These are phyloP conservation scores for Poeciliopsis presidionis DNA, from an alignment of 2,797 vertebrate genomes.

Conservation along the genomic window DNA sequence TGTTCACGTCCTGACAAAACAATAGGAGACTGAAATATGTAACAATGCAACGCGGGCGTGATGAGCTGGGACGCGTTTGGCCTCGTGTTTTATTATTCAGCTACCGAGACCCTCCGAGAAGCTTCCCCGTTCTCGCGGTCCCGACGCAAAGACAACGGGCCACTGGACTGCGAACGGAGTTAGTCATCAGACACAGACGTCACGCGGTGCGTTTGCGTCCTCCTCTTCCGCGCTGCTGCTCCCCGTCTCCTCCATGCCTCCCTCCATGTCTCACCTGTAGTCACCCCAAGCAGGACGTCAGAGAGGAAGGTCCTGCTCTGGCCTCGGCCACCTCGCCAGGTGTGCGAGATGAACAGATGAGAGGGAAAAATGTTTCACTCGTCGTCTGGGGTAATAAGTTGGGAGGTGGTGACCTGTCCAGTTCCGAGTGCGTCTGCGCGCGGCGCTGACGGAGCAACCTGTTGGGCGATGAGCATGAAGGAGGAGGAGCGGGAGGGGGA, in stretches of 20 bases:
- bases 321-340: slow-evolving; percentile 14
- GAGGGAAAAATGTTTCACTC: background rate
- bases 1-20: slow-evolving; percentile 8
- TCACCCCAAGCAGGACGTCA: slow-evolving; percentile 49
- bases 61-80: slow-evolving; percentile 1
- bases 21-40: background rate
- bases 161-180: slow-evolving; percentile 29
- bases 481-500: background rate
- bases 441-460: slow-evolving; percentile 71
- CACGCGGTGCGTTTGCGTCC: slow-evolving; percentile 52
- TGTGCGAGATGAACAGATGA: slow-evolving; percentile 14
- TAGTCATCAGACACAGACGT: slow-evolving; percentile 64
- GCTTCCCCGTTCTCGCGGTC: slow-evolving; percentile 13
- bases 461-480: slow-evolving; percentile 49
- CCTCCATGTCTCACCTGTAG: slow-evolving; percentile 54
- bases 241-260: slow-evolving; percentile 25
- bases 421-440: slow-evolving; percentile 22
- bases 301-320: slow-evolving; percentile 38
- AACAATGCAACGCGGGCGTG: background rate
- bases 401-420: slow-evolving; percentile 35
- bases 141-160: background rate
- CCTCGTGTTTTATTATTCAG: slow-evolving; percentile 8
- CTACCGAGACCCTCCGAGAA: slow-evolving; percentile 10
- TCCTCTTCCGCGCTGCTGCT: slow-evolving; percentile 24
- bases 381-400: slow-evolving; percentile 21